Evolutionary conservation across 2,797 vertebrate genomes (phyloP).

Genomic region (Pseudochaenichthys georgianus): DNA sequence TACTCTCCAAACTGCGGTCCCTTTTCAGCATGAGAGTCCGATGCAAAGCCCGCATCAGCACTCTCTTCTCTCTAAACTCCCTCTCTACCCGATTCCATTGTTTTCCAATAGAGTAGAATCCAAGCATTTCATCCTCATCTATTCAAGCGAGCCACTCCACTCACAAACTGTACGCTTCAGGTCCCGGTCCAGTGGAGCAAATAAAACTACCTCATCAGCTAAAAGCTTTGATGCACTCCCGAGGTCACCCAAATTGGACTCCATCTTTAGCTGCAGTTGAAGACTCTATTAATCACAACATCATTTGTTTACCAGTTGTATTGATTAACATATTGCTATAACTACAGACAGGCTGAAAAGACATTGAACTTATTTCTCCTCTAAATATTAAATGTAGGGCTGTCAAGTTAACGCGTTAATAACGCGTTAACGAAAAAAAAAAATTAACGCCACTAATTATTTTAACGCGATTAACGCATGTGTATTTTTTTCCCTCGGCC

Average conservation of each 20-base stretch:
- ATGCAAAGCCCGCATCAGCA: neutral
- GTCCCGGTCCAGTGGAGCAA: slow-evolving; percentile 50
- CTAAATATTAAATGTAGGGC: neutral
- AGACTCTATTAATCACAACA: slow-evolving; percentile 34
- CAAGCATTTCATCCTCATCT: slow-evolving; percentile 9
- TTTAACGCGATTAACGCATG: too few relatives aligned
- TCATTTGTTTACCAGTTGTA: slow-evolving; percentile 22
- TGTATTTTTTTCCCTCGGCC: too few relatives aligned
- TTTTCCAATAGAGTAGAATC: slow-evolving; percentile 28
- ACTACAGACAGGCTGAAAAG: neutral
- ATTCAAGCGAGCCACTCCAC: slow-evolving; percentile 6
- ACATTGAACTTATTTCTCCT: neutral
- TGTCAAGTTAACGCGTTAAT: too few relatives aligned
- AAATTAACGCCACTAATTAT: too few relatives aligned
- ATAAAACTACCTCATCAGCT: slow-evolving; percentile 58
- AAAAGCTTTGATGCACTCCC: slow-evolving; percentile 37
- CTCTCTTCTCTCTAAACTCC: neutral
- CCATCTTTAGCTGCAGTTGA: slow-evolving; percentile 9
- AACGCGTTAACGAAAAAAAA: too few relatives aligned
- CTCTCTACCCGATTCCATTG: slow-evolving; percentile 8
- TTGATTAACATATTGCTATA: neutral
- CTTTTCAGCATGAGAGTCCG: neutral
- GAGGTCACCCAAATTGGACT: slow-evolving; percentile 46
- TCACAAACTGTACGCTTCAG: slow-evolving; percentile 16
- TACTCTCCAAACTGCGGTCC: slow-evolving; percentile 8